Conservation (phyloP, 2,113 vertebrate species). For the Coptodon rendalli region DNA sequence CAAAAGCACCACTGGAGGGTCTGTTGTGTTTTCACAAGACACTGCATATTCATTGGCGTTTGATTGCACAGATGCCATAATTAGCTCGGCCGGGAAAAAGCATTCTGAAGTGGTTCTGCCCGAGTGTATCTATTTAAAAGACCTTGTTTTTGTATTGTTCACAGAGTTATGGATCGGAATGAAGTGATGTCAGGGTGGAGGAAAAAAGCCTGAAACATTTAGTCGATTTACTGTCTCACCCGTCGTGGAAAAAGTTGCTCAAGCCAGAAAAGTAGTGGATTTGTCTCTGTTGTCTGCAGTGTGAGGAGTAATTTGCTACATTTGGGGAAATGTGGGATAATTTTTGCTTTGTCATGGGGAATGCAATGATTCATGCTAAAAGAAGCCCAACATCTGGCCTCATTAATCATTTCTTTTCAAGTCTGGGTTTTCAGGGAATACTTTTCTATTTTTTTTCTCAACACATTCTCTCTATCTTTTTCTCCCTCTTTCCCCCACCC, state of each 20-base stretch:
- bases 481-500: neutral
- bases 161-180: constrained; percentile 7
- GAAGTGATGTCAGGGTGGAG: constrained; percentile 26
- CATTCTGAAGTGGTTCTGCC: neutral
- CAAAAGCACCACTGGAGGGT: constrained; percentile 16
- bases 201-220: constrained; percentile 11
- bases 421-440: constrained; percentile 40
- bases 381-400: constrained; percentile 61
- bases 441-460: constrained; percentile 9
- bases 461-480: neutral
- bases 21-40: constrained; percentile 1
- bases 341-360: constrained; percentile 54
- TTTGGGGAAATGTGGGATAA: neutral
- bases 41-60: constrained; percentile 15
- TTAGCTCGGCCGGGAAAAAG: constrained; percentile 31
- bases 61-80: constrained; percentile 36
- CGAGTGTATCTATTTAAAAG: constrained; percentile 9
- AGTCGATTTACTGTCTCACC: constrained; percentile 23
- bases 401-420: constrained; percentile 64
- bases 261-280: constrained; percentile 13
- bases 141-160: neutral
- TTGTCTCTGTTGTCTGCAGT: constrained; percentile 21
- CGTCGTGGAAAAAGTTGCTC: neutral
- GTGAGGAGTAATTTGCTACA: constrained; percentile 18
- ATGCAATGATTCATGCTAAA: constrained; percentile 51